Base-by-base conservation (phyloP, 2,888 invertebrate genomes). In the Cremastinae sp. region DNA sequence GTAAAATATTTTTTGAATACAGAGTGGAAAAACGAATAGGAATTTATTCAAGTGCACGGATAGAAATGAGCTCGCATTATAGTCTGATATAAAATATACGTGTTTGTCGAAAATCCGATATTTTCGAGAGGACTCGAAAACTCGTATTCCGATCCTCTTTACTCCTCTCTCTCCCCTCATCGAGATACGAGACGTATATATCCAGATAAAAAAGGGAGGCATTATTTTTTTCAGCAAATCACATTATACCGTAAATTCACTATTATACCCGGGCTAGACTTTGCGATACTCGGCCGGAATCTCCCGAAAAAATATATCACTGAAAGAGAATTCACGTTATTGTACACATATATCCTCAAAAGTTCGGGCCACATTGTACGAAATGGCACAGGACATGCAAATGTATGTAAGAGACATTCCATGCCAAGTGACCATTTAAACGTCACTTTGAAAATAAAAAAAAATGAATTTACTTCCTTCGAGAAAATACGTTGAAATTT, bases 251-350 rank as follows among this genome's bases (percentile, higher is more conserved):
- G 10, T 62, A 47, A 72, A 68, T 56, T 51, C 43, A 18, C 51
- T 34, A 20, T 75, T 71, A 54, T 41, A 8, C 9, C 45, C n/a
- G n/a, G 18, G 56, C 16, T 43, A 51, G 36, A 38, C 18, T 38
- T 58, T 28, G 9, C 56, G 49, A 49, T 5, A 47, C 53, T n/a
- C 34, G n/a, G n/a, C 34, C 10, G 34, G 56, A 61, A 56, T 68
- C 56, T 45, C 53, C n/a, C n/a, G n/a, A 73, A 73, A 66, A 73
- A 73, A 73, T 59, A 69, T 69, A 73, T 73, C 59, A 59, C n/a
- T n/a, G 62, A 64, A 62, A 45, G 49, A 51, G 51, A 74, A 56
- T 74, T 74, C 69, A 49, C 49, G 49, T 65, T 68, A 64, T 62
- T 51, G 20, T 51, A 56, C 18, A n/a, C n/a, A n/a, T n/a, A n/a